Conservation (phyloP, 2,888 invertebrate genomes). For the Ectemnius continuus region DNA sequence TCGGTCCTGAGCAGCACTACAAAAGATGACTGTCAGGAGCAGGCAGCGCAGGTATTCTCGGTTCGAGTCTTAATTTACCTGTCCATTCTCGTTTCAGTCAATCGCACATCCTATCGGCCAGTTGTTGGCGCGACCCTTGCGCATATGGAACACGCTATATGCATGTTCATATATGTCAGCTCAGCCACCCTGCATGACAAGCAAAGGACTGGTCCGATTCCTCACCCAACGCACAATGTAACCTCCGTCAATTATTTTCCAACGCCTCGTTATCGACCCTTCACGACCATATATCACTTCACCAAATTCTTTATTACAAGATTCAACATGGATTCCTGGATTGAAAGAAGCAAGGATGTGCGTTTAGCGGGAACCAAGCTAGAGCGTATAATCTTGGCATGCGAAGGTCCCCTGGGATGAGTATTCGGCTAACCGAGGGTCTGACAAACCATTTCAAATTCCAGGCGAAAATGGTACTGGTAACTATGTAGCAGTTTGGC, state of each 20-base stretch:
- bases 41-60: constrained; percentile 40
- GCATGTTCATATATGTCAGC: too few relatives aligned
- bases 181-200: neutral
- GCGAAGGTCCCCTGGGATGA: too few relatives aligned
- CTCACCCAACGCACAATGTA: constrained; percentile 19
- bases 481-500: too few relatives aligned
- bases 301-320: too few relatives aligned
- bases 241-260: constrained; percentile 50
- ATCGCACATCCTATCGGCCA: constrained; percentile 33
- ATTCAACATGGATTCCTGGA: too few relatives aligned
- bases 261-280: constrained; percentile 50
- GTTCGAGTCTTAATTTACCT: constrained; percentile 58
- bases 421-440: too few relatives aligned
- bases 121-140: constrained; percentile 29
- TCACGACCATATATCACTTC: too few relatives aligned
- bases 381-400: too few relatives aligned
- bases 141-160: constrained; percentile 33
- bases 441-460: too few relatives aligned
- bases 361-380: too few relatives aligned
- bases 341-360: too few relatives aligned
- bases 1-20: neutral
- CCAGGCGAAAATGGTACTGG: too few relatives aligned
- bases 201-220: neutral
- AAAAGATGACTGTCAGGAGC: constrained; percentile 43
- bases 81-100: constrained; percentile 56